Evolutionary conservation across 2,888 invertebrate species (phyloP), one percentile per base, ranked within the genome.

Genomic region (Clitarchus hookeri): DNA sequence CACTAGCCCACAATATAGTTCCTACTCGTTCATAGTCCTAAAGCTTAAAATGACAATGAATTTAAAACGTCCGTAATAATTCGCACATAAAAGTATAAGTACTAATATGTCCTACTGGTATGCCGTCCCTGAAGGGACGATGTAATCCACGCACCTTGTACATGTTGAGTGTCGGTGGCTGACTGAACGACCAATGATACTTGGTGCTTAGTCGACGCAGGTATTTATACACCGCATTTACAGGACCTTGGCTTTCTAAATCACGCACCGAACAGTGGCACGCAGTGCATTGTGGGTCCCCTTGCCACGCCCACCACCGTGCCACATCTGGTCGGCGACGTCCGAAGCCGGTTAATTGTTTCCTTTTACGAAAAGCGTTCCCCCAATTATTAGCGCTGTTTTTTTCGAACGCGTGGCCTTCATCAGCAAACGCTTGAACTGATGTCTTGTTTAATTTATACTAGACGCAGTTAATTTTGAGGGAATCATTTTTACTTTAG

Each of bases 181-280:
- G 65, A 65, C 65, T 65, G 65, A 65, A n/a, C 65, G 65, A 65
- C 65, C 23, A 65, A 65, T 65, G 65, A 65, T n/a, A n/a, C 36
- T 36, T 8, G 2, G 13, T 12, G 53, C 19, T n/a, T 23, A 8
- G 65, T 8, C 65, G 65, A 65, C 19, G 0, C 2, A 6, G 0
- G 65, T 65, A 65, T 65, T 65, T 65, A 65, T 65, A 65, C 65
- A n/a, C 65, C 1, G 0, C n/a, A 4, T 6, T n/a, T 11, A n/a
- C 48, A 16, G 48, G 6, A 8, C 6, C 48, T 48, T 8, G 4
- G 11, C 65, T 65, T 65, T 65, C 65, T n/a, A 65, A 11, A 48
- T 2, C 65, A 65, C 0, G 19, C 12, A 2, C 53, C 53, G 53
- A 53, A 23, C 65, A 65, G 65, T 16, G 65, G 65, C 65, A 0